Evolutionary conservation across 2,797 vertebrate genomes (phyloP).

Genomic region (Aplochiton taeniatus): DNA sequence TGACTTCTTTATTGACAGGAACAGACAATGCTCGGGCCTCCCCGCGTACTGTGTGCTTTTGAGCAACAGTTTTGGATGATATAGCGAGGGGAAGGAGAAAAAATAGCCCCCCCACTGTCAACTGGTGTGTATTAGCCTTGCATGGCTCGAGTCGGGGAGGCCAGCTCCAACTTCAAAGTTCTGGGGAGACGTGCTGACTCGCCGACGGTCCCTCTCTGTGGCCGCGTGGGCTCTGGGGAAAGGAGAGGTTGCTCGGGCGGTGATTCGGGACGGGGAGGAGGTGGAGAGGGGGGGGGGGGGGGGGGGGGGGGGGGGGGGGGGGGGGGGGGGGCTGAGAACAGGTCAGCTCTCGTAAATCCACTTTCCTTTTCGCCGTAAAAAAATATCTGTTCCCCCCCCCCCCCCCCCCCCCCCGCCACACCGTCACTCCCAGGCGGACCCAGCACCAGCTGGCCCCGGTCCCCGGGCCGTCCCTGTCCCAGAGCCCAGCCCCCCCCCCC

Average conservation of each 20-base stretch:
- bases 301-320: conserved; percentile 16
- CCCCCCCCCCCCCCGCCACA: conserved; percentile 55
- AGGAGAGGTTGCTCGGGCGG: conserved; percentile 1
- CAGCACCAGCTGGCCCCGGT: conserved; percentile 59
- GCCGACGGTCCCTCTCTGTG: not conserved
- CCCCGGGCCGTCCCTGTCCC: conserved; percentile 45
- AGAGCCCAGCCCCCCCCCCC: conserved; percentile 58
- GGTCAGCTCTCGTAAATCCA: conserved; percentile 73
- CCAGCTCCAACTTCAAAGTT: too few relatives aligned
- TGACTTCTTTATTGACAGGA: conserved; percentile 36
- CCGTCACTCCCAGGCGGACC: conserved; percentile 49
- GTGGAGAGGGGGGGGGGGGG: not conserved
- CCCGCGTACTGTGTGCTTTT: too few relatives aligned
- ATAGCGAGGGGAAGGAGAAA: too few relatives aligned
- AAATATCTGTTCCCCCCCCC: too few relatives aligned
- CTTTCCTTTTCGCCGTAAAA: conserved; percentile 74
- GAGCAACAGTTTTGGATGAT: too few relatives aligned
- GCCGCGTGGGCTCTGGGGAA: conserved; percentile 56
- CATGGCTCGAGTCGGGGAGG: too few relatives aligned
- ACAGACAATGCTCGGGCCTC: conserved; percentile 6
- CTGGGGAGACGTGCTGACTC: too few relatives aligned
- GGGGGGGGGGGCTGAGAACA: conserved; percentile 49
- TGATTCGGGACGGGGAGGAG: not conserved
- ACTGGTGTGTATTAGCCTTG: too few relatives aligned
- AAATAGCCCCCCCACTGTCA: too few relatives aligned